These are phyloP conservation scores for Trichosurus vulpecula DNA, from an alignment of 2,797 vertebrate species.

Conservation along the genomic window DNA sequence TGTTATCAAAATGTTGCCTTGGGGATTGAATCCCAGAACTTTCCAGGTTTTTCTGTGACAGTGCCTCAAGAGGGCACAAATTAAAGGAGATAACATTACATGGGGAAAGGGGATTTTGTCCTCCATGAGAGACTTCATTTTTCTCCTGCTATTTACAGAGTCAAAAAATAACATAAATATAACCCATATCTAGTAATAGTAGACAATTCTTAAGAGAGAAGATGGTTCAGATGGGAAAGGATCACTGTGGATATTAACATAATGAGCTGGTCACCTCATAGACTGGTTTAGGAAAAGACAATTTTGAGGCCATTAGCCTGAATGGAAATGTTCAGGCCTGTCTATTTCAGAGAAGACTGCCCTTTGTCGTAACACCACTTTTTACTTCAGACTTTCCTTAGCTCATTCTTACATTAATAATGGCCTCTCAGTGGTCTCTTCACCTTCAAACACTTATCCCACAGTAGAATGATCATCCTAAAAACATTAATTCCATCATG, in stretches of 20 bases:
- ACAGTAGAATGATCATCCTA: neutral
- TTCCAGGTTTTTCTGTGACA: constrained; percentile 86
- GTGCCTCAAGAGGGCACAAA: constrained; percentile 85
- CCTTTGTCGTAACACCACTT: neutral
- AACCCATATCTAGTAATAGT: neutral
- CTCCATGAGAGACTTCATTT: neutral
- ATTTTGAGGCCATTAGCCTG: neutral
- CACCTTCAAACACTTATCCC: neutral
- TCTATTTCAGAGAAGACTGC: neutral
- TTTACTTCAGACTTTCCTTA: neutral
- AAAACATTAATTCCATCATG: constrained; percentile 24
- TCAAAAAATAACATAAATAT: neutral
- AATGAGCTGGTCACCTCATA: neutral
- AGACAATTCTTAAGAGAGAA: neutral
- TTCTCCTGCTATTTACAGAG: neutral
- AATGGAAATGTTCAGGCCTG: neutral
- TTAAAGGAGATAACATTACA: constrained; percentile 65
- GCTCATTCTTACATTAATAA: neutral
- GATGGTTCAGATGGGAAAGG: neutral
- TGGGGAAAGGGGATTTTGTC: constrained; percentile 9
- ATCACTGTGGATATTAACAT: neutral
- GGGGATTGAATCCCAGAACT: constrained; percentile 85
- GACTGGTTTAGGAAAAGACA: neutral
- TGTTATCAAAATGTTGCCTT: constrained; percentile 85
- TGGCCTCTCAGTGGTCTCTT: neutral